Percentiles rank a stretch among this genome's conserved stretches.
These are phyloP conservation scores for Taxidea taxus DNA, from an alignment of 2,113 vertebrate species.

Conservation along the genomic window DNA sequence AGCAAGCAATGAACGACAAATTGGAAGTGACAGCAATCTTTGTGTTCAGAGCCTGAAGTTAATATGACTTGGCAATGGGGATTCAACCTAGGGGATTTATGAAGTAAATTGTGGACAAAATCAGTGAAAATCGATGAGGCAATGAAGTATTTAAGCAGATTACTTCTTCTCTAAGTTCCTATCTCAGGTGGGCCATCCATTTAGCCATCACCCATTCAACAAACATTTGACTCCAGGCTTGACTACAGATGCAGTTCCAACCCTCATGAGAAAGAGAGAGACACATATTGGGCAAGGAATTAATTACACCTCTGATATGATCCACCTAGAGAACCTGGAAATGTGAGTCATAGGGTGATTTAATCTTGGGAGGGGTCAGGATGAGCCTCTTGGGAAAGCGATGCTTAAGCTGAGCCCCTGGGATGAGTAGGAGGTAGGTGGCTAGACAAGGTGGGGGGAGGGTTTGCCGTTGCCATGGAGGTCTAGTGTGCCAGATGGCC, in stretches of 20 bases:
- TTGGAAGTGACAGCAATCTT: neutral
- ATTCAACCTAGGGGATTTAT: neutral
- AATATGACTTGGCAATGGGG: neutral
- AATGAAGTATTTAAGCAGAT: conserved; percentile 34
- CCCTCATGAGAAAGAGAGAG: neutral
- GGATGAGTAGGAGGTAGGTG: neutral
- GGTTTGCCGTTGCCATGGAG: neutral
- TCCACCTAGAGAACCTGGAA: neutral
- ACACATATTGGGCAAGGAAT: neutral
- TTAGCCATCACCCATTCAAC: neutral
- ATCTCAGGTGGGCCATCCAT: neutral
- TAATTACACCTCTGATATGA: neutral
- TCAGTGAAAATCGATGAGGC: neutral
- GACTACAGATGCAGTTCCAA: neutral
- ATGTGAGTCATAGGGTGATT: neutral
- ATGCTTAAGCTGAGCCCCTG: neutral
- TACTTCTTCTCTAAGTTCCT: neutral
- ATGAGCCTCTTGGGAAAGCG: neutral
- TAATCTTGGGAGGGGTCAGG: neutral
- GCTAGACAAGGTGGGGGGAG: neutral
- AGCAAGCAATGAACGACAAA: neutral
- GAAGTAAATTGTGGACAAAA: conserved; percentile 14
- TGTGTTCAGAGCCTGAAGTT: conserved; percentile 26
- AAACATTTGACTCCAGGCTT: neutral
- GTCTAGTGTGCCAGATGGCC: neutral